phyloP scores from a whole-genome alignment of 2,888 invertebrate genomes.

The Drosophila borealis region DNA sequence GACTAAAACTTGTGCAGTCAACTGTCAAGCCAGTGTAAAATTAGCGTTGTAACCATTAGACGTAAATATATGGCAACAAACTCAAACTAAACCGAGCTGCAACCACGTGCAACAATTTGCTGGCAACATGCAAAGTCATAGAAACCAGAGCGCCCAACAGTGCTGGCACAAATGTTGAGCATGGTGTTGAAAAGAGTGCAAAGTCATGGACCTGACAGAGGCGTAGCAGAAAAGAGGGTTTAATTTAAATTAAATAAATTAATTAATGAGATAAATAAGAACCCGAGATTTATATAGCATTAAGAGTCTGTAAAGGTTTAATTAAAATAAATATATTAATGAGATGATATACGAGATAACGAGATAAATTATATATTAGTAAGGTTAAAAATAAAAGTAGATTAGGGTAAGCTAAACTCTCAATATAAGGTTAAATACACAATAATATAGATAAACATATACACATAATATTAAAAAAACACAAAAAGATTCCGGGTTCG shows the following conservation, averaged over 20 bases:
- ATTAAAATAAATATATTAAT: too few species aligned
- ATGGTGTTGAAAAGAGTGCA: conserved; percentile 8
- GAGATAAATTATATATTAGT: too few species aligned
- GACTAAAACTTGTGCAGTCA: conserved; percentile 49
- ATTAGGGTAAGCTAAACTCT: too few species aligned
- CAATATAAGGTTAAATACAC: too few species aligned
- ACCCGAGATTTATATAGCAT: too few species aligned
- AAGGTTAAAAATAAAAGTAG: too few species aligned
- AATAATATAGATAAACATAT: background rate
- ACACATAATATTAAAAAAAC: background rate
- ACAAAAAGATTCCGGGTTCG: too few species aligned
- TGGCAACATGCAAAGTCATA: conserved; percentile 64
- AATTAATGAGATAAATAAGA: too few species aligned
- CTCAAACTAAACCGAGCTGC: conserved; percentile 39
- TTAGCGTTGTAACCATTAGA: conserved; percentile 66
- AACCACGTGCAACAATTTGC: conserved; percentile 65
- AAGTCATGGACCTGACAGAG: conserved; percentile 12
- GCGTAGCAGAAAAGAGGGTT: conserved; percentile 4
- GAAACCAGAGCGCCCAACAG: conserved; percentile 24
- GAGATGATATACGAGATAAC: too few species aligned
- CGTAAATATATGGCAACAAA: conserved; percentile 42
- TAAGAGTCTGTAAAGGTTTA: too few species aligned
- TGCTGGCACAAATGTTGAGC: conserved; percentile 41
- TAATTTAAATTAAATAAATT: too few species aligned
- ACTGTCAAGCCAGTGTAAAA: conserved; percentile 70